A percentile compares a stretch with the other conserved stretches of the same genome.
These are phyloP conservation scores for Mayetiola destructor DNA, from an alignment of 2,888 invertebrate species.

Conservation along the genomic window DNA sequence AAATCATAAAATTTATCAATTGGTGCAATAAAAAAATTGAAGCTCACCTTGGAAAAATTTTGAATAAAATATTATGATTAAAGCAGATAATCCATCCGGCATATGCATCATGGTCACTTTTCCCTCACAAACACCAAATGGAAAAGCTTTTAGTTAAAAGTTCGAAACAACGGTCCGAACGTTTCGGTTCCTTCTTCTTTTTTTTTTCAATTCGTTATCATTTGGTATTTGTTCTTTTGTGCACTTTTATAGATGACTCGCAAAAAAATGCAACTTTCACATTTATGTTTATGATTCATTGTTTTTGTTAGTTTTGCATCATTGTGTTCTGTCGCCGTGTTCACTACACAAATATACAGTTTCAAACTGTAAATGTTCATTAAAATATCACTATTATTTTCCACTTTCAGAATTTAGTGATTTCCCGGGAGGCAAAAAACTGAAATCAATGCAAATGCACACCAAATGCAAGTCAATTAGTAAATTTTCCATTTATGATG, in stretches of 20 bases:
- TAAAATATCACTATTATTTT: not conserved
- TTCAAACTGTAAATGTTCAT: not conserved
- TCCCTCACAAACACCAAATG: too few species aligned
- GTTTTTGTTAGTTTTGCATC: not conserved
- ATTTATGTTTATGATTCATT: conserved; percentile 12
- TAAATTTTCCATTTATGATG: too few species aligned
- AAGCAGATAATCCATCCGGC: not conserved
- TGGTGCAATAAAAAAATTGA: too few species aligned
- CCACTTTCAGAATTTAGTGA: not conserved
- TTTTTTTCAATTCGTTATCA: not conserved
- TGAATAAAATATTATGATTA: conserved; percentile 8
- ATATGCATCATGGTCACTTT: conserved; percentile 4
- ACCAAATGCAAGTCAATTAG: too few species aligned
- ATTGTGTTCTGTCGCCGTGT: too few species aligned
- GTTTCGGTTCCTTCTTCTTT: not conserved
- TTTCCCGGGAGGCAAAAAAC: too few species aligned
- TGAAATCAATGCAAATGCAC: too few species aligned
- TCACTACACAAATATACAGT: too few species aligned
- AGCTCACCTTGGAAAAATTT: conserved; percentile 7
- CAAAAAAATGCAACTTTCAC: too few species aligned
- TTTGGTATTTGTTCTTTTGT: too few species aligned
- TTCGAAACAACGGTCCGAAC: not conserved
- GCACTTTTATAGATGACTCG: too few species aligned
- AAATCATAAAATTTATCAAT: too few species aligned
- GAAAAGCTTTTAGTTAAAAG: not conserved